Evolutionary conservation across 2,113 vertebrate genomes (phyloP).

Genomic region (Alosa alosa): DNA sequence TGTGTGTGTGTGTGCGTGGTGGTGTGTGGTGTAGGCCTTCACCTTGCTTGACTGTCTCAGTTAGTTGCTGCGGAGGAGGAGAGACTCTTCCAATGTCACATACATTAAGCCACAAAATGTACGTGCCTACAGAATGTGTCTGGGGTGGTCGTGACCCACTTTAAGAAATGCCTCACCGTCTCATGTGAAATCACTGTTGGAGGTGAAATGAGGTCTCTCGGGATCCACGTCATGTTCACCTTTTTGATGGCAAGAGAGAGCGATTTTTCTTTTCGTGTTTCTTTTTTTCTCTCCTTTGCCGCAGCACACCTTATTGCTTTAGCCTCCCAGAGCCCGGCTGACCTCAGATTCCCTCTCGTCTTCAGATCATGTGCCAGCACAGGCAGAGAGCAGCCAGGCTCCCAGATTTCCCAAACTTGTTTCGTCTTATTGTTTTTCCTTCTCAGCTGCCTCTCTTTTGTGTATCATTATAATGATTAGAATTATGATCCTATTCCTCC

Average conservation of each 20-base stretch:
- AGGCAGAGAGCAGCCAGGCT: background rate
- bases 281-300: background rate
- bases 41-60: no score
- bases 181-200: constrained; percentile 29
- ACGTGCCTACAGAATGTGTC: background rate
- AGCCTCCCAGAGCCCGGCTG: constrained; percentile 22
- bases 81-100: no score
- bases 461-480: constrained; percentile 33
- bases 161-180: constrained; percentile 22
- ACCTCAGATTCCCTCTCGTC: constrained; percentile 19
- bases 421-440: background rate
- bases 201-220: constrained; percentile 19
- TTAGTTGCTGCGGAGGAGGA: no score
- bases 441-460: background rate
- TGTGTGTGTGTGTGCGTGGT: no score
- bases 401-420: no score
- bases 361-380: background rate
- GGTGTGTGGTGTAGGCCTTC: no score
- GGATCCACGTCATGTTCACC: constrained; percentile 17
- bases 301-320: constrained; percentile 25
- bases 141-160: constrained; percentile 37
- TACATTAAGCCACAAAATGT: background rate
- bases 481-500: constrained; percentile 31
- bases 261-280: background rate
- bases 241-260: constrained; percentile 7